Base-by-base conservation (phyloP, 1,140 invertebrate genomes). In the Rhagoletis pomonella region DNA sequence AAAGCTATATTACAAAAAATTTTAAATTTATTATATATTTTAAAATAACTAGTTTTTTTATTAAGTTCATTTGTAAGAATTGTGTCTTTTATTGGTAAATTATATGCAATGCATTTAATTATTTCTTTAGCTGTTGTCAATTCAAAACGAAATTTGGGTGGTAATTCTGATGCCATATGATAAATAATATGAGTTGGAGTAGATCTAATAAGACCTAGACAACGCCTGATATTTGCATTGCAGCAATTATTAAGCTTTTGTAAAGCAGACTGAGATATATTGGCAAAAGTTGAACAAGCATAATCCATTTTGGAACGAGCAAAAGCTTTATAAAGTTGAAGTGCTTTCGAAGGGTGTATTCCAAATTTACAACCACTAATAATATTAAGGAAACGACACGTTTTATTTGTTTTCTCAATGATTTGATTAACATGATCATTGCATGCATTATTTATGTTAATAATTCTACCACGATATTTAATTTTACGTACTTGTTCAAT, bases 91-190 rank as follows among this genome's bases (percentile, higher is more conserved):
- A 10, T 10, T 29, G 64, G 64, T 67, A 67, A 19, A 19, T 67
- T 67, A 29, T 67, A 67, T 67, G 64, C 64, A 29, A 67, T 67
- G 10, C 64, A 67, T 67, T 69, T 86, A 2, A 58, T 44, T 0
- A 86, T 44, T 65, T 86, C 86, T 64, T 86, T 86, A 10, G 62
- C 86, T 17, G 85, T 86, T 44, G 85, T 59, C 19, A 86, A 10
- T 47, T 64, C 59, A 2, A 64, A 39, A 64, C 85, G 62, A 44
- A 14, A 86, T 14, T 64, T 86, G 19, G 86, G n/a, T 44, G 86
- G 86, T 7, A 86, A 9, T 50, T 86, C 86, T 9, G 39, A 12
- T 9, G 86, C 86, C 55, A 86, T 17, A 29, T 86, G 86, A 14
- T 86, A 86, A 9, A 86, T 50, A 7, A 10, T 3, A 10, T 86